Conservation (phyloP, 1,140 invertebrate genomes). For the Papilio helenus region DNA sequence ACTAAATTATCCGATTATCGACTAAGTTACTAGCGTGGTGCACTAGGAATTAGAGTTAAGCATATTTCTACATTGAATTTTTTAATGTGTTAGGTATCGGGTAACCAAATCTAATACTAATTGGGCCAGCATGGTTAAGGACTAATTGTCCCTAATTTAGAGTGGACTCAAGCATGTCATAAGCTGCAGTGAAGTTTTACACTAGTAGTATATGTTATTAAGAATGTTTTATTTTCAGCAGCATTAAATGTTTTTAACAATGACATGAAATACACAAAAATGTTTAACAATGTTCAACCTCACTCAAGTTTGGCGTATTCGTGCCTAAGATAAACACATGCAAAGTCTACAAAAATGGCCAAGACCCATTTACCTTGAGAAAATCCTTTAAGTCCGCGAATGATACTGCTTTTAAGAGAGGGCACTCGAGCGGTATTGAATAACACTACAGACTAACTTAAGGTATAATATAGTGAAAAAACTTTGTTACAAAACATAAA, state of each 20-base stretch:
- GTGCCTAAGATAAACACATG: background rate
- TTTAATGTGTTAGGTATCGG: too few relatives aligned
- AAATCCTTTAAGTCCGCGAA: conserved; percentile 19
- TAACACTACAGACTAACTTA: background rate
- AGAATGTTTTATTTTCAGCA: too few relatives aligned
- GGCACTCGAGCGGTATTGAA: conserved; percentile 3
- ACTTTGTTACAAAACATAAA: background rate
- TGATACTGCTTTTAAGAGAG: conserved; percentile 18
- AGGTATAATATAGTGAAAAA: background rate
- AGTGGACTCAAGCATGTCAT: too few relatives aligned
- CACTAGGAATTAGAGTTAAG: too few relatives aligned
- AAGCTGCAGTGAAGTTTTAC: background rate
- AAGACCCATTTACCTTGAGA: conserved; percentile 11
- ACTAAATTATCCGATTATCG: too few relatives aligned
- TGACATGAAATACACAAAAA: background rate
- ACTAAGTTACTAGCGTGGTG: too few relatives aligned
- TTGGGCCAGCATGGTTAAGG: too few relatives aligned
- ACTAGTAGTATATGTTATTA: background rate
- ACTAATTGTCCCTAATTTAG: too few relatives aligned
- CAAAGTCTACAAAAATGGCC: conserved; percentile 12
- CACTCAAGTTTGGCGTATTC: background rate
- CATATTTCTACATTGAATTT: too few relatives aligned
- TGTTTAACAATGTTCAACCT: background rate
- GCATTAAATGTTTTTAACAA: background rate
- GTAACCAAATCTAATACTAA: too few relatives aligned